Conservation (phyloP, 2,113 vertebrate genomes). For the chimpanzee (Pan troglodytes) region NHGRI_mPanTro3-v2.1_pri NC_072407.2:17998001-17998500, state of each 20-base stretch:
- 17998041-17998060: background rate
- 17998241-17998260: constrained; percentile 19
- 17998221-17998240: background rate
- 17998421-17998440: constrained; percentile 72
- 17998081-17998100: background rate
- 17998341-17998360: constrained; percentile 53
- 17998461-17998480: constrained; percentile 67
- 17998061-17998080: background rate
- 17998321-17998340: constrained; percentile 53
- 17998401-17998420: constrained; percentile 63
- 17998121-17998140: background rate
- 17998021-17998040: background rate
- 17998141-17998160: background rate
- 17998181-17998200: background rate
- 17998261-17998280: constrained; percentile 27
- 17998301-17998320: constrained; percentile 51
- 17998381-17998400: constrained; percentile 62
- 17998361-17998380: constrained; percentile 66
- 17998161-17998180: background rate
- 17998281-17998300: constrained; percentile 22
- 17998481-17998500: constrained; percentile 67
- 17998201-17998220: background rate
- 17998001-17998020: background rate
- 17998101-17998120: background rate
- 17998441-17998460: constrained; percentile 48